Evolutionary conservation across 2,888 invertebrate genomes (phyloP).

Genomic region (Metallyticus violacea): DNA sequence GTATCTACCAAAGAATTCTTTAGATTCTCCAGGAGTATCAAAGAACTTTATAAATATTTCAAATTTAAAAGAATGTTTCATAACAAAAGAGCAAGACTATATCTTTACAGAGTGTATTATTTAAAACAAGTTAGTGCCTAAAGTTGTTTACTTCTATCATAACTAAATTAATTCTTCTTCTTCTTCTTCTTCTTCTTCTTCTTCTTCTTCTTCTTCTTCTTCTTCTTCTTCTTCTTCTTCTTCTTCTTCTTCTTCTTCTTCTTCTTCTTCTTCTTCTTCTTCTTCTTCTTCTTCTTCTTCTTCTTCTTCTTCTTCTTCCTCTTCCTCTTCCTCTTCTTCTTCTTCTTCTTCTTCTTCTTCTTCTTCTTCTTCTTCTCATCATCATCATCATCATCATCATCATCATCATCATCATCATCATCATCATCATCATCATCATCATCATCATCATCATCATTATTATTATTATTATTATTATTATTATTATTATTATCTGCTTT

Average conservation of each 20-base stretch:
- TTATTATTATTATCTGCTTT: no score
- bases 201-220: not conserved
- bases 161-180: no score
- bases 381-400: not conserved
- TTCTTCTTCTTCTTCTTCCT: not conserved
- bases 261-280: not conserved
- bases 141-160: not conserved
- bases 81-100: no score
- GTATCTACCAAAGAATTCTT: no score
- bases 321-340: not conserved
- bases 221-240: not conserved
- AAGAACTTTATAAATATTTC: no score
- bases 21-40: no score
- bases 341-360: not conserved
- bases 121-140: no score
- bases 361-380: no score
- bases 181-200: not conserved
- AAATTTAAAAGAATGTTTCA: no score
- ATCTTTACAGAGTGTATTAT: no score
- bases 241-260: not conserved
- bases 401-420: not conserved
- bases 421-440: not conserved
- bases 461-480: no score
- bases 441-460: no score
- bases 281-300: not conserved